Evolutionary conservation across 2,888 invertebrate genomes (phyloP).

Genomic region (Opisthograptis luteolata): DNA sequence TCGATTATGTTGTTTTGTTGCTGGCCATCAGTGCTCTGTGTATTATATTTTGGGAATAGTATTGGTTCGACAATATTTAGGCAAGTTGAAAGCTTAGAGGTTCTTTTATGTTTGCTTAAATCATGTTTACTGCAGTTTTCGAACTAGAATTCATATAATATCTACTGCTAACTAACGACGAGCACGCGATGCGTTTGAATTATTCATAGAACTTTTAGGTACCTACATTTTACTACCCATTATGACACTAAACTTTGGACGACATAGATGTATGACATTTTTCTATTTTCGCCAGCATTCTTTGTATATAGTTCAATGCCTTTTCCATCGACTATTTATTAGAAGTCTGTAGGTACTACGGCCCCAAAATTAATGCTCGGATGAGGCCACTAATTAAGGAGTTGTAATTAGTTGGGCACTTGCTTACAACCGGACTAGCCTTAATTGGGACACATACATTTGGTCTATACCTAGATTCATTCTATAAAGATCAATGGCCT

Average conservation of each 20-base stretch:
- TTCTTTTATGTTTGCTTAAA: slow-evolving; percentile 44
- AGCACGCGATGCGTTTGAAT: slow-evolving; percentile 58
- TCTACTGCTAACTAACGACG: slow-evolving; percentile 38
- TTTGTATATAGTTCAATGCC: neutral
- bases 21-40: slow-evolving; percentile 29
- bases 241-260: slow-evolving; percentile 23
- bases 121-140: slow-evolving; percentile 54
- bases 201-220: slow-evolving; percentile 53
- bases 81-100: slow-evolving; percentile 27
- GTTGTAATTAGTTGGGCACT: slow-evolving; percentile 1
- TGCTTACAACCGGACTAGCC: slow-evolving; percentile 4
- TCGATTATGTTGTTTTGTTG: slow-evolving; percentile 36
- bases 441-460: slow-evolving; percentile 6
- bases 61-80: neutral
- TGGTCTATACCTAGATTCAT: slow-evolving; percentile 1
- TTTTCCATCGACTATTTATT: neutral
- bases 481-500: slow-evolving; percentile 1
- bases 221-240: slow-evolving; percentile 42
- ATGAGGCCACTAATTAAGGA: slow-evolving; percentile 4
- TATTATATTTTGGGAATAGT: slow-evolving; percentile 28
- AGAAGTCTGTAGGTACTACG: neutral
- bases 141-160: slow-evolving; percentile 45
- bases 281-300: slow-evolving; percentile 2
- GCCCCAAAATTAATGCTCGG: neutral
- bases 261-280: slow-evolving; percentile 20